These are phyloP conservation scores for Ceratina calcarata DNA, from an alignment of 1,140 invertebrate genomes.

Conservation along the genomic window DNA sequence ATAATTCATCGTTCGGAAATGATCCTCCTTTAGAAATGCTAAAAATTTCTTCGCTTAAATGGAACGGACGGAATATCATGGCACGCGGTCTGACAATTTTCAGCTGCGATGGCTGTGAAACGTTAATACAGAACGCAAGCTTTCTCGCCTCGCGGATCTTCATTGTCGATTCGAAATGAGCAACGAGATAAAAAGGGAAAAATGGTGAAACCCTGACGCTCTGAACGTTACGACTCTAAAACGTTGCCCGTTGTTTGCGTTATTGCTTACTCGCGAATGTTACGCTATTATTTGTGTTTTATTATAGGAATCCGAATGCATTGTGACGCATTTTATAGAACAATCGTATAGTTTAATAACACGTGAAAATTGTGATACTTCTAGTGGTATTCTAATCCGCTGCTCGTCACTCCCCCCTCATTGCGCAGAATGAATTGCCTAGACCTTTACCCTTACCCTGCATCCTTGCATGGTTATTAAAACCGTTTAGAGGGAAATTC, in stretches of 20 bases:
- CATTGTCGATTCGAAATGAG: constrained; percentile 6
- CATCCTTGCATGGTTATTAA: constrained; percentile 6
- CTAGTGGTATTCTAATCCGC: background rate
- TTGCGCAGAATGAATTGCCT: background rate
- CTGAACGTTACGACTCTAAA: background rate
- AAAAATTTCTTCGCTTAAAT: background rate
- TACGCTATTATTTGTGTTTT: no score
- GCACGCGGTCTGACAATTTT: no score
- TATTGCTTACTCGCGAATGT: background rate
- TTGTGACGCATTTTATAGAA: no score
- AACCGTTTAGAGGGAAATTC: constrained; percentile 8
- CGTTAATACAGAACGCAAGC: background rate
- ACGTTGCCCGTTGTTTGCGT: background rate
- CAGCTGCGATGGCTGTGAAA: background rate
- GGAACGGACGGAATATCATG: background rate
- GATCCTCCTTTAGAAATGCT: background rate
- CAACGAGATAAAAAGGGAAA: constrained; percentile 3
- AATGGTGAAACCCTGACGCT: background rate
- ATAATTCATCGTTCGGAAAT: background rate
- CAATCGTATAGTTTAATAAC: background rate
- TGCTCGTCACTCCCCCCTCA: background rate
- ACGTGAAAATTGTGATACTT: background rate
- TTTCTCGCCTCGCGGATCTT: background rate
- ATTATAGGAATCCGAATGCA: no score
- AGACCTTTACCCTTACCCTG: constrained; percentile 21